A percentile compares a stretch with the other conserved stretches of the same genome.
These are phyloP conservation scores for Yoshiicerus persimilis DNA, from an alignment of 1,140 invertebrate species.

Conservation along the genomic window DNA sequence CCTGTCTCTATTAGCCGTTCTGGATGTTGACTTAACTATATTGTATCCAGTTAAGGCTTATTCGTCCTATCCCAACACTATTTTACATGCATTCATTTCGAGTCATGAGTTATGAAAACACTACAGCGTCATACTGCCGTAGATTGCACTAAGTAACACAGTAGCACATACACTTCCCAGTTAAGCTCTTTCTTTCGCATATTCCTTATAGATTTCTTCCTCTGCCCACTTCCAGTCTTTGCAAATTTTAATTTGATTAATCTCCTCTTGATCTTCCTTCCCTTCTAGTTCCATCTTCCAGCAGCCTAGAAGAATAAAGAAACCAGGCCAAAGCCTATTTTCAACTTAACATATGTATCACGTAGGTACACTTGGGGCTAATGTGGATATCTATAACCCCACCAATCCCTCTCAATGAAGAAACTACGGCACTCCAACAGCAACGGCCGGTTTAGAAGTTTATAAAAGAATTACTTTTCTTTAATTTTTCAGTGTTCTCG, in stretches of 20 bases:
- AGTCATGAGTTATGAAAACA: neutral
- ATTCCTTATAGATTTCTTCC: neutral
- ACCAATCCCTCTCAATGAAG: neutral
- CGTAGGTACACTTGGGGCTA: neutral
- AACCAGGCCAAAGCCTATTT: neutral
- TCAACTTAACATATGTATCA: neutral
- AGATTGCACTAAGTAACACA: too few species aligned
- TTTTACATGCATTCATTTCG: neutral
- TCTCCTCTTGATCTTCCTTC: constrained; percentile 31
- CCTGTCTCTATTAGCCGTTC: neutral
- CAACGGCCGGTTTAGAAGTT: neutral
- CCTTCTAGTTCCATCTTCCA: constrained; percentile 14
- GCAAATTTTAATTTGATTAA: constrained; percentile 43
- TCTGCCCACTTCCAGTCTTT: constrained; percentile 29
- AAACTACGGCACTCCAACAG: neutral
- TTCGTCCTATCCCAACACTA: neutral
- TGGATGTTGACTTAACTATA: neutral
- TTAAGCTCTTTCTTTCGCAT: too few species aligned
- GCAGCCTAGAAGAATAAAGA: neutral
- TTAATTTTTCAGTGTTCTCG: neutral
- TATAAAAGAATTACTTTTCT: neutral
- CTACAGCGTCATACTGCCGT: neutral
- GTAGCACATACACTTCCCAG: too few species aligned
- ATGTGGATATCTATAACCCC: neutral
- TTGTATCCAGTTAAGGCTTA: neutral